Conservation (phyloP, 1,140 invertebrate genomes). For the Oedothorax gibbosus region DNA sequence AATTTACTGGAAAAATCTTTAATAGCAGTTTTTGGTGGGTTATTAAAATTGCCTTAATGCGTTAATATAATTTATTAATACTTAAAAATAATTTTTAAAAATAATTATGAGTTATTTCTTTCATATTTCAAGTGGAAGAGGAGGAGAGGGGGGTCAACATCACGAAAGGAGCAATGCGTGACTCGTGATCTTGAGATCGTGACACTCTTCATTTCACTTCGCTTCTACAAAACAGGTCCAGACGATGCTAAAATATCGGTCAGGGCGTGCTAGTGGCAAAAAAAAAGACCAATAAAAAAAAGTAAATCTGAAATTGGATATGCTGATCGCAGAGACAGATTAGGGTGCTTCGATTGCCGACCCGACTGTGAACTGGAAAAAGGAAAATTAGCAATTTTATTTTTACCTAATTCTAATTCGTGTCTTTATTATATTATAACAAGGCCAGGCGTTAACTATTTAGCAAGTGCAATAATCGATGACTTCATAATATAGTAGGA, state of each 20-base stretch:
- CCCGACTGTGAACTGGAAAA: not conserved
- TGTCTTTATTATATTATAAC: too few relatives aligned
- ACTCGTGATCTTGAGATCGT: conserved; percentile 37
- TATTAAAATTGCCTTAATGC: too few relatives aligned
- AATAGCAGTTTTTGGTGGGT: too few relatives aligned
- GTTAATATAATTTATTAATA: too few relatives aligned
- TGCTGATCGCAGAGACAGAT: not conserved
- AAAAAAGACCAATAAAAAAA: conserved; percentile 1
- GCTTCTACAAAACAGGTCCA: not conserved
- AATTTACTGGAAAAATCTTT: too few relatives aligned
- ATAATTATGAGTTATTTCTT: not conserved
- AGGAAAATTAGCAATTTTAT: too few relatives aligned
- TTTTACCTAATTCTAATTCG: too few relatives aligned
- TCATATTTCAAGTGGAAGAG: not conserved
- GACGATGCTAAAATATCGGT: conserved; percentile 30
- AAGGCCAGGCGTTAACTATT: too few relatives aligned
- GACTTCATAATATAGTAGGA: too few relatives aligned
- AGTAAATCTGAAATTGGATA: not conserved
- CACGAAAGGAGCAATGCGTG: conserved; percentile 26
- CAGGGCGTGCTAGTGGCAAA: conserved; percentile 5
- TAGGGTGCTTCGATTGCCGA: not conserved
- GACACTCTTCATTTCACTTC: conserved; percentile 40
- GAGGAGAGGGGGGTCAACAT: not conserved
- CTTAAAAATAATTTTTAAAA: too few relatives aligned
- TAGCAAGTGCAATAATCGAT: too few relatives aligned